Base-by-base conservation (phyloP, 2,888 invertebrate species). In the Nomada flava region DNA sequence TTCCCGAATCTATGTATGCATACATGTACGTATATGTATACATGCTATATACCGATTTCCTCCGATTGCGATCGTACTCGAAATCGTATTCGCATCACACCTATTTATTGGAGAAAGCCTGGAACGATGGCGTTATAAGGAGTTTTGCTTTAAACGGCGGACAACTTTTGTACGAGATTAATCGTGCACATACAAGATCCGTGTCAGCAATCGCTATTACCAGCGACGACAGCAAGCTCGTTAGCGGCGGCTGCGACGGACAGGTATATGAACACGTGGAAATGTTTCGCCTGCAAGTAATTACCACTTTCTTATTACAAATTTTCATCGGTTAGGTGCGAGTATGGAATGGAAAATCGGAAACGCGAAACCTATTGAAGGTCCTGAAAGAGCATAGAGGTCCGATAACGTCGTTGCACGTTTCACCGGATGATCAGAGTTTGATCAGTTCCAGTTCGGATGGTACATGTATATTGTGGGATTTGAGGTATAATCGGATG, bases 381-480 rank as follows among this genome's bases (percentile, higher is more conserved):
- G 96, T 97, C 11, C 94, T 99, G 82, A 98, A 98, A 94, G 98
- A 98, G 91, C 99, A 99, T 94, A 97, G 98, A 91, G 98, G 97
- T 13, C 96, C 97, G 0, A 97, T 98, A 76, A 97, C 98, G 0
- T 96, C 97, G 36, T 96, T 98, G 86, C 96, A 97, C 85, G 96
- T 98, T 76, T 97, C 97, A 44, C 95, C 95, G 79, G 96, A 96
- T 90, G 96, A 98, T 91, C 96, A 95, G 0, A 97, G 98, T 93
- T 97, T 98, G 0, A 97, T 98, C 20, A 98, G 98, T 90, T 97
- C 98, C 0, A 97, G 98, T 62, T 97, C 97, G 0, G 99, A 99
- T 94, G 98, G 99, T 15, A 97, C 98, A 4, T 98, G 98, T 92
- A 98, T 99, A 86, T 96, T 99, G 83, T 99, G 99, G 99, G 97